Evolutionary conservation across 2,888 invertebrate species (phyloP), one percentile per base, ranked within the genome.

Genomic region (Leptarthrus brevirostris): DNA sequence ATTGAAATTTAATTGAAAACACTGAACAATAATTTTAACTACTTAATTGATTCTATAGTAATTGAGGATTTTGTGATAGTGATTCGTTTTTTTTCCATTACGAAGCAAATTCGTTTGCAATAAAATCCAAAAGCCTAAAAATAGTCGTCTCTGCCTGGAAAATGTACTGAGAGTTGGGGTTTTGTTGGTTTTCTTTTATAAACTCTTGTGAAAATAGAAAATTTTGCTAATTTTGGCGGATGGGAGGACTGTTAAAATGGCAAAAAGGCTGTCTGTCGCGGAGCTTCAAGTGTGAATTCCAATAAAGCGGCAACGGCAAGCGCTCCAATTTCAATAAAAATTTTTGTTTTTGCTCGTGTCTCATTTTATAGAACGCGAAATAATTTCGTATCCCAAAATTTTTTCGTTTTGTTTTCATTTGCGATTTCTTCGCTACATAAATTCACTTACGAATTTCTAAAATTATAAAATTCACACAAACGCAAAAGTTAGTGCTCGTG

Each of bases 391-490:
- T 47, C 12, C n/a, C n/a, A 3, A 22, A 20, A 22, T 6, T 5
- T 1, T 2, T 53, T 53, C n/a, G 5, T 18, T 53, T 66, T 66
- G 14, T 49, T 66, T 66, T 47, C 10, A 22, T 40, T 12, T 26
- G 22, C 49, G 47, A 49, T 49, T 66, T 66, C 18, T 16, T 20
- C n/a, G 14, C 22, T 53, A 18, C 18, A 10, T 20, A 10, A 12
- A 53, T 53, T 53, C 16, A 53, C 3, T 53, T 53, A 53, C 66
- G 30, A 22, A 66, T 66, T 53, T 66, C 66, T 66, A 66, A 66
- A 66, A 47, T 66, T 66, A 66, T 64, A 64, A 47, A n/a, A 49
- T 66, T 47, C 56, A 53, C 53, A 20, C 44, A 14, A 30, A 47
- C 47, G 12, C 53, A 18, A 53, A 18, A 2, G 22, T 18, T 34